A percentile compares a stretch with the other conserved stretches of the same genome.
Evolutionary conservation across 2,888 invertebrate genomes (phyloP).

Genomic region (Parelbella ahira): DNA sequence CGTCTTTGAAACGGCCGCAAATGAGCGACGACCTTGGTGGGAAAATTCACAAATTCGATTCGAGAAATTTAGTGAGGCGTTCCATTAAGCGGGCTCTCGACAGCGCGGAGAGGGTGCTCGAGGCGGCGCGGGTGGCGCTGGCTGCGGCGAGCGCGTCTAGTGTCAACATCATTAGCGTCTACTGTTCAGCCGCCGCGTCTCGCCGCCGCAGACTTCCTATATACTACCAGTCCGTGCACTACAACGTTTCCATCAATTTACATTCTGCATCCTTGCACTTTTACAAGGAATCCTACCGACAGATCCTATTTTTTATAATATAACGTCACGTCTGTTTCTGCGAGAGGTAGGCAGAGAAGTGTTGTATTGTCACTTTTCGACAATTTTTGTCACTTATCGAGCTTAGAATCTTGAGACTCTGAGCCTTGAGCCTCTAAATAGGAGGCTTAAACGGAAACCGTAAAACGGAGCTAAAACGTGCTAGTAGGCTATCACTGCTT

Average conservation of each 20-base stretch:
- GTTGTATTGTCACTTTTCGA: too few relatives aligned
- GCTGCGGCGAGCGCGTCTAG: constrained; percentile 57
- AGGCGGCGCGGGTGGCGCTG: constrained; percentile 27
- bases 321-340: too few relatives aligned
- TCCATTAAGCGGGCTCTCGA: constrained; percentile 28
- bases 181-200: constrained; percentile 50
- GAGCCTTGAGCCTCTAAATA: too few relatives aligned
- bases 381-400: too few relatives aligned
- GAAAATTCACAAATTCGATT: constrained; percentile 48
- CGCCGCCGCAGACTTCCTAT: constrained; percentile 41
- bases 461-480: too few relatives aligned
- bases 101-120: constrained; percentile 42
- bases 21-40: constrained; percentile 11
- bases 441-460: too few relatives aligned
- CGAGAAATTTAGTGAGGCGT: constrained; percentile 43
- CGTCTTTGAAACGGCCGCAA: constrained; percentile 2
- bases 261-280: constrained; percentile 2
- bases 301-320: not conserved
- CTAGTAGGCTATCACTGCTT: too few relatives aligned
- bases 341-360: too few relatives aligned
- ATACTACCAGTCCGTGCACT: constrained; percentile 12
- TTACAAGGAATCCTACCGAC: constrained; percentile 5
- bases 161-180: constrained; percentile 65
- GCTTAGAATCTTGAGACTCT: too few relatives aligned
- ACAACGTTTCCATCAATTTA: constrained; percentile 5